Evolutionary conservation across 2,888 invertebrate genomes (phyloP).

Genomic region (Coenonympha arcania): DNA sequence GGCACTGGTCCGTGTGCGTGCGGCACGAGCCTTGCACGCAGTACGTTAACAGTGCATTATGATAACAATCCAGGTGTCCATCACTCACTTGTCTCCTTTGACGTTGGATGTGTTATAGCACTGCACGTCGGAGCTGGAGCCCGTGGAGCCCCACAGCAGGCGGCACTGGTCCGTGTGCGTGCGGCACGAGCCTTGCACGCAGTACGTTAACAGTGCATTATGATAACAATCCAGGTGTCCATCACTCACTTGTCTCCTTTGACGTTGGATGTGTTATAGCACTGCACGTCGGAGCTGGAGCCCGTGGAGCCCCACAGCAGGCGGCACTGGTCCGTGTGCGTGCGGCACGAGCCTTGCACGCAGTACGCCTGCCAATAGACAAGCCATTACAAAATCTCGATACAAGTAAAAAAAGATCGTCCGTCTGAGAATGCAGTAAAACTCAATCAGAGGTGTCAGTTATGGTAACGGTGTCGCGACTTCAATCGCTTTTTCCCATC

Average conservation of each 20-base stretch:
- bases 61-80: no score
- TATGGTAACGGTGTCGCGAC: no score
- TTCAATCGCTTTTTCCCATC: no score
- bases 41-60: no score
- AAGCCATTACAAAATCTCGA: no score
- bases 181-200: conserved; percentile 89
- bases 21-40: conserved; percentile 93
- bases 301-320: conserved; percentile 95
- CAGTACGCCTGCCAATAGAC: conserved; percentile 82
- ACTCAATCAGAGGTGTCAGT: no score
- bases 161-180: conserved; percentile 93
- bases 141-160: conserved; percentile 94
- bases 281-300: conserved; percentile 85
- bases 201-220: no score
- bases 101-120: conserved; percentile 87
- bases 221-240: no score
- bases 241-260: conserved; percentile 79
- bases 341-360: conserved; percentile 89
- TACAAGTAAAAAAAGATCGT: no score
- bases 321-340: conserved; percentile 92
- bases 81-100: conserved; percentile 78
- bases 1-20: conserved; percentile 92
- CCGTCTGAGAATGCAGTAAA: no score
- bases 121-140: conserved; percentile 84
- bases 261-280: conserved; percentile 84